Evolutionary conservation across 37 sponge, comb jelly and placozoan genomes (phyloP).

Genomic region (Crambe crambe): DNA sequence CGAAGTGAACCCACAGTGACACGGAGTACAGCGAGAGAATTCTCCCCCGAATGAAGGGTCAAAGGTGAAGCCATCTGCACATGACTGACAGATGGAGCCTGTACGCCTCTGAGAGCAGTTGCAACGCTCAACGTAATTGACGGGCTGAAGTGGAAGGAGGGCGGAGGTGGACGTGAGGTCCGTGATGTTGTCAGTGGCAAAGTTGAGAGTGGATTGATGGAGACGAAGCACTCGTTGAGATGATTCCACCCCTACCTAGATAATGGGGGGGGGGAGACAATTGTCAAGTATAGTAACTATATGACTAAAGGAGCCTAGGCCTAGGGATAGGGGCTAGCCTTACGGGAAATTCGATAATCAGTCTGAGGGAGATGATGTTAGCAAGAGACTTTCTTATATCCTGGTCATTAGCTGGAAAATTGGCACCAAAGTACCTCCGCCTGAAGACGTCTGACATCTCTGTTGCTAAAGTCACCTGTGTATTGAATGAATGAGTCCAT

Average conservation of each 20-base stretch:
- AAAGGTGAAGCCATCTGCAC: constrained; percentile 58
- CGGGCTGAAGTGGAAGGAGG: constrained; percentile 6
- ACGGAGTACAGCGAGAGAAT: constrained; percentile 71
- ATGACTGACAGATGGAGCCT: constrained; percentile 61
- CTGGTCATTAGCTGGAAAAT: background rate
- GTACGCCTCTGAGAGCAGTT: constrained; percentile 40
- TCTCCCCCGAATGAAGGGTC: constrained; percentile 68
- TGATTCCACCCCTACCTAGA: background rate
- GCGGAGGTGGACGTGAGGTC: background rate
- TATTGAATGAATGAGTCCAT: no score
- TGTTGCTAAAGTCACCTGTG: no score
- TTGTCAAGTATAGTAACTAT: background rate
- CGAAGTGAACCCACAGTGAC: constrained; percentile 79
- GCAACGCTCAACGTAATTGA: constrained; percentile 72
- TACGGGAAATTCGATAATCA: background rate
- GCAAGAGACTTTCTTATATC: constrained; percentile 47
- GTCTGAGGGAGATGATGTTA: constrained; percentile 19
- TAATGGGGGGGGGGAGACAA: background rate
- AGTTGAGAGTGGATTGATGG: constrained; percentile 20
- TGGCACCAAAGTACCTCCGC: no score
- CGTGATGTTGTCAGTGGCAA: constrained; percentile 22
- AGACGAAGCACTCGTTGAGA: constrained; percentile 3
- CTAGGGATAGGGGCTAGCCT: no score
- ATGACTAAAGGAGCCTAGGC: background rate
- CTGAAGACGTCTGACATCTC: no score